Evolutionary conservation across 2,888 invertebrate genomes (phyloP), one percentile per base, ranked within the genome.

Genomic region (Busseola fusca): DNA sequence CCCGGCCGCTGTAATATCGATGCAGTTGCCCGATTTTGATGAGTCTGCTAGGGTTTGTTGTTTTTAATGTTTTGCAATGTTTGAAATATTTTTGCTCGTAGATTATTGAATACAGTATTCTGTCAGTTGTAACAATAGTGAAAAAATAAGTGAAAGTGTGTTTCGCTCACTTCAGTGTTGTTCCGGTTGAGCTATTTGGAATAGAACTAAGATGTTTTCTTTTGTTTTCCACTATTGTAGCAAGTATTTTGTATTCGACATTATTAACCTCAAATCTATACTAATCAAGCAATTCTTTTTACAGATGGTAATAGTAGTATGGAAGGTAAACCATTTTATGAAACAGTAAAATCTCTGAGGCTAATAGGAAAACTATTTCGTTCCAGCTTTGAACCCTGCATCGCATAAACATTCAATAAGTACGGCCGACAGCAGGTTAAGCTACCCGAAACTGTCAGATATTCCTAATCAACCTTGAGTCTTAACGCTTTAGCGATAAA

Each of bases 1-100:
- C 67, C 76, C 69, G 78, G 79, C 82, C 64, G 75, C 64, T 74
- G 76, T 79, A 71, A 78, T 72, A 81, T 81, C 81, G 81, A 83
- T 84, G 85, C 84, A 84, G 80, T 83, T 76, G 78, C 74, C 68
- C 42, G 70, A 80, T 82, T 84, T 81, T 80, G 79, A 85, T 81
- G 78, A 82, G 78, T 67, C 57, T 64, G 76, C 67, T 62, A 12
- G 57, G 64, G 60, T 64, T 69, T 68, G 69, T 60, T 77, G 40
- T 62, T 72, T 69, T 80, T 74, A 71, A 65, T 74, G 63, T 69
- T 74, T 64, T 56, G 40, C 52, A 48, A 57, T 67, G 12, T 59
- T 64, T 72, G 37, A 21, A 67, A 62, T 56, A 30, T 68, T 50
- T 67, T 74, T 64, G 34, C 34, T 34, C 12, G 54, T 25, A 42